Base-by-base conservation (phyloP, 1,140 invertebrate genomes). In the Leptestheria dahalacensis region DNA sequence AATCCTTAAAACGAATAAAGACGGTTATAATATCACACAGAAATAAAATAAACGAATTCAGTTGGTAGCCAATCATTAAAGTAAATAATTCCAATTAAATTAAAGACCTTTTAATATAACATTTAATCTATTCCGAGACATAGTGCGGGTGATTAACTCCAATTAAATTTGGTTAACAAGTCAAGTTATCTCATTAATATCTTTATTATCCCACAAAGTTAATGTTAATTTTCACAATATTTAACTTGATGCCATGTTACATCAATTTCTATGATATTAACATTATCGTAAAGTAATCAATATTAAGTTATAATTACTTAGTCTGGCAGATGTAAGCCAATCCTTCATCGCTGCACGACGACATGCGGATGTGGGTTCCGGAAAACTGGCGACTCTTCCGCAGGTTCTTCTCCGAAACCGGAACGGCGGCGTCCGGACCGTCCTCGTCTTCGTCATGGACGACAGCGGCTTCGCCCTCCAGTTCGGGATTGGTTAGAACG, bases 1-100 rank as follows among this genome's bases (percentile, higher is more conserved):
- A 24, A 76, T 69, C 64, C 78, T 79, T 61, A 24, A 67, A 68
- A 62, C 58, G 53, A 58, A 20, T 48, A 62, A n/a, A 41, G 15
- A 41, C 6, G 6, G 15, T 41, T 9, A 41, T 9, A 41, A 41
- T 41, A 9, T 41, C 33, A 41, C 15, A n/a, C n/a, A n/a, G n/a
- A n/a, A n/a, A n/a, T n/a, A n/a, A n/a, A n/a, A n/a, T n/a, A n/a
- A n/a, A n/a, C n/a, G n/a, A n/a, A n/a, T n/a, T n/a, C n/a, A n/a
- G n/a, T n/a, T n/a, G n/a, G n/a, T n/a, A n/a, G n/a, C n/a, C n/a
- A n/a, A n/a, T n/a, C 33, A 6, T 41, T 15, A 41, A 15, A 15
- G 33, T 15, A 41, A 41, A 41, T 41, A 9, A 41, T 6, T 9
- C 33, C 33, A 41, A 41, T 41, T 15, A 41, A 41, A 41, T 6